Base-by-base conservation (phyloP, 1,140 invertebrate species). In the Aphelenchoides avenae region DNA sequence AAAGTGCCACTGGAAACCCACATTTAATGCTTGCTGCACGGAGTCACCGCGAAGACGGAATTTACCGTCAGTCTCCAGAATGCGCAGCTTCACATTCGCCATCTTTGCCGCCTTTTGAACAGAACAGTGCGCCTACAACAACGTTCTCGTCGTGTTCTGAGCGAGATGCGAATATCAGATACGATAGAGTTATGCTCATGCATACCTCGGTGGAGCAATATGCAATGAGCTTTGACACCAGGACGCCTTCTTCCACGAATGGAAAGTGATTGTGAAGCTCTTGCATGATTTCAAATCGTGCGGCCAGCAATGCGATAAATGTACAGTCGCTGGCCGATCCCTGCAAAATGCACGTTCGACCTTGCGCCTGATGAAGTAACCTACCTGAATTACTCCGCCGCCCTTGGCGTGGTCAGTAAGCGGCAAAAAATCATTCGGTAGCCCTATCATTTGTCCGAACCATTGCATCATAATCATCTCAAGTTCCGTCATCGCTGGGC, bases 71-170 rank as follows among this genome's bases (percentile, higher is more conserved):
- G 93, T 89, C 74, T 97, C 92, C 27, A 99, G 81, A 72, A 98
- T 95, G 55, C 93, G 82, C 52, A 99, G 80, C 77, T 97, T 98
- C 0, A 98, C 92, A 74, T 97, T 93, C 64, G 86, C 87, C 65
- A 99, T 97, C 91, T 97, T 97, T 0, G 92, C 94, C 11, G 91
- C 91, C 78, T 98, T 99, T 81, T 99, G 94, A 6, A 97, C 92
- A 77, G 90, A 96, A n/a, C 91, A 96, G 79, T 99, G 95, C 24
- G 93, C 89, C 82, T 97, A 36, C 84, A 88, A 79, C 87, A 89
- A 71, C 47, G n/a, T n/a, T n/a, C n/a, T n/a, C n/a, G n/a, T n/a
- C n/a, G n/a, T n/a, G n/a, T n/a, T n/a, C n/a, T n/a, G n/a, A n/a
- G n/a, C n/a, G n/a, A n/a, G n/a, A n/a, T n/a, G n/a, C n/a, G n/a